These are phyloP conservation scores for Serinus canaria DNA, from an alignment of 2,113 vertebrate genomes.

Conservation along the genomic window DNA sequence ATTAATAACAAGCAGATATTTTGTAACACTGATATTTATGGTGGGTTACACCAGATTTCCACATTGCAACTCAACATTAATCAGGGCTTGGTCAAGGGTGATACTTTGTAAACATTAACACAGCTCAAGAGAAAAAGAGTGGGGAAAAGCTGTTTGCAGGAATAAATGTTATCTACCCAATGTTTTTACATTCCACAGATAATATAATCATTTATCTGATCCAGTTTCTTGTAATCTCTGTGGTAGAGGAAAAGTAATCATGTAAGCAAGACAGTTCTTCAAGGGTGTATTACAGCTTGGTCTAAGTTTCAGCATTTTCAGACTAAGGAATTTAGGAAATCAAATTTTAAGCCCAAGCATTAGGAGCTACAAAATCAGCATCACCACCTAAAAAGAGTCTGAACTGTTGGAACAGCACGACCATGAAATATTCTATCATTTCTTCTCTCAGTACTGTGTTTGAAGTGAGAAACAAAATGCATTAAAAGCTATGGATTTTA, in stretches of 20 bases:
- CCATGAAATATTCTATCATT: not conserved
- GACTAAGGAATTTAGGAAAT: not conserved
- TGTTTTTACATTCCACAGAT: not conserved
- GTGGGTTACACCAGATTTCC: not conserved
- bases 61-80: not conserved
- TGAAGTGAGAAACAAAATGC: not conserved
- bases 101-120: not conserved
- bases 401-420: not conserved
- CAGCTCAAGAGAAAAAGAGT: not conserved
- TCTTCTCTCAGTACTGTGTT: not conserved
- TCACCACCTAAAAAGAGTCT: not conserved
- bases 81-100: not conserved
- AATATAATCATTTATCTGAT: not conserved
- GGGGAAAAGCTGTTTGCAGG: not conserved
- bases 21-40: not conserved
- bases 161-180: not conserved
- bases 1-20: not conserved
- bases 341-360: not conserved
- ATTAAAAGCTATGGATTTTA: conserved; percentile 18
- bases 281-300: not conserved
- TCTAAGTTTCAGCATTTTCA: not conserved
- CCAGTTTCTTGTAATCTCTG: not conserved
- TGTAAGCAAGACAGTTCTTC: not conserved
- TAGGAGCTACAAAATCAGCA: not conserved
- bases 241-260: not conserved